Evolutionary conservation across 2,888 invertebrate genomes (phyloP).

Genomic region (Ophion obscuratus): DNA sequence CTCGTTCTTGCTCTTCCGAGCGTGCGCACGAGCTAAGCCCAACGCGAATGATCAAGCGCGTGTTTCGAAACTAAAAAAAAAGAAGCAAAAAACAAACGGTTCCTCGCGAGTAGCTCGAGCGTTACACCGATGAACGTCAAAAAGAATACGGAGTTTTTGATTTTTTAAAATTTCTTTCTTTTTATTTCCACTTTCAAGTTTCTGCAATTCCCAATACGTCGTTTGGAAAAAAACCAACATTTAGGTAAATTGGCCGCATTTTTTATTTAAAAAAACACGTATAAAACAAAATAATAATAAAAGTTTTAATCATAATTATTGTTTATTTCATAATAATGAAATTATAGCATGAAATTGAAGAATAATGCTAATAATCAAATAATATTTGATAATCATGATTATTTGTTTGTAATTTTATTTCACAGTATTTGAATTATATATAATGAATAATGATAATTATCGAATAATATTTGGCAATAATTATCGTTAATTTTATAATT

Average conservation of each 20-base stretch:
- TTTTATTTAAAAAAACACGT: not conserved
- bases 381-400: not conserved
- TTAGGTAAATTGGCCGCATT: not conserved
- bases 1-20: not conserved
- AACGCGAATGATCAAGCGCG: slow-evolving; percentile 23
- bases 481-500: no score
- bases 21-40: slow-evolving; percentile 25
- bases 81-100: slow-evolving; percentile 12
- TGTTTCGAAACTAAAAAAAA: not conserved
- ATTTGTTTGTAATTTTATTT: not conserved
- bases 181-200: not conserved
- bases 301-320: not conserved
- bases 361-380: not conserved
- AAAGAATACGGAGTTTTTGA: not conserved
- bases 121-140: not conserved
- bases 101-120: no score
- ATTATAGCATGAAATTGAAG: not conserved
- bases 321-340: not conserved
- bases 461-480: not conserved
- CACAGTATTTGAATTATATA: not conserved
- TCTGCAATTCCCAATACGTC: not conserved
- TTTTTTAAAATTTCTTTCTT: not conserved
- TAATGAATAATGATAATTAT: not conserved
- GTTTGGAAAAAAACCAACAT: not conserved
- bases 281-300: not conserved